A percentile compares a stretch with the other conserved stretches of the same genome.
Evolutionary conservation across 2,797 vertebrate genomes (phyloP).

Genomic region (Pantherophis alleghaniensis): DNA sequence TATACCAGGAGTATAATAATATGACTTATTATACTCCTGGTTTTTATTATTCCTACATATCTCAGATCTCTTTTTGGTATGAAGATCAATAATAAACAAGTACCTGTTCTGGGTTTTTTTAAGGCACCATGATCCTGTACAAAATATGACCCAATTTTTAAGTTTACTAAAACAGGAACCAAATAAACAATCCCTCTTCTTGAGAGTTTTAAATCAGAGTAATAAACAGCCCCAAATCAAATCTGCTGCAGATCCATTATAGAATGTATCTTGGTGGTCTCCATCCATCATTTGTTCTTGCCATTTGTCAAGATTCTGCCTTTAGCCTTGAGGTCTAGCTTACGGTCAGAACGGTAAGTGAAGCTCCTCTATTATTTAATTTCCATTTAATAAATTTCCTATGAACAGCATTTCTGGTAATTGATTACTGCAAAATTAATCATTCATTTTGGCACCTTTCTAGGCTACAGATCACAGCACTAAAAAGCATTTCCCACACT

Average conservation of each 20-base stretch:
- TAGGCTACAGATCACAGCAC: constrained; percentile 18
- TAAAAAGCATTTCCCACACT: constrained; percentile 29
- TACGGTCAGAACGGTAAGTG: constrained; percentile 52
- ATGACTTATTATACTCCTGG: neutral
- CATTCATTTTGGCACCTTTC: constrained; percentile 34
- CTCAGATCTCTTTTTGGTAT: neutral
- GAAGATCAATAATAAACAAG: neutral
- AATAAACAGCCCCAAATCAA: constrained; percentile 37
- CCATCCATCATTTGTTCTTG: constrained; percentile 37
- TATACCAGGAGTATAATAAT: too few species aligned
- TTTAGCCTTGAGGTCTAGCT: constrained; percentile 36
- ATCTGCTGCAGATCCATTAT: constrained; percentile 29
- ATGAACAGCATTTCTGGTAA: constrained; percentile 29
- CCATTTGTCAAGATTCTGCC: constrained; percentile 48
- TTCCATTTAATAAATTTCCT: constrained; percentile 48
- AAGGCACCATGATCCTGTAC: constrained; percentile 12
- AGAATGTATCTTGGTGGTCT: constrained; percentile 49
- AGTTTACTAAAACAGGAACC: constrained; percentile 12
- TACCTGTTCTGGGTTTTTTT: neutral
- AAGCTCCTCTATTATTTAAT: constrained; percentile 46
- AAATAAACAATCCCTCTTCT: constrained; percentile 10
- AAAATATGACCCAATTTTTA: constrained; percentile 24
- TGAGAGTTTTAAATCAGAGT: constrained; percentile 21
- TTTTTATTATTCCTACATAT: constrained; percentile 17
- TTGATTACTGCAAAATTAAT: constrained; percentile 46